phyloP scores from a whole-genome alignment of 2,888 invertebrate genomes.

The Listrodromus nycthemerus region DNA sequence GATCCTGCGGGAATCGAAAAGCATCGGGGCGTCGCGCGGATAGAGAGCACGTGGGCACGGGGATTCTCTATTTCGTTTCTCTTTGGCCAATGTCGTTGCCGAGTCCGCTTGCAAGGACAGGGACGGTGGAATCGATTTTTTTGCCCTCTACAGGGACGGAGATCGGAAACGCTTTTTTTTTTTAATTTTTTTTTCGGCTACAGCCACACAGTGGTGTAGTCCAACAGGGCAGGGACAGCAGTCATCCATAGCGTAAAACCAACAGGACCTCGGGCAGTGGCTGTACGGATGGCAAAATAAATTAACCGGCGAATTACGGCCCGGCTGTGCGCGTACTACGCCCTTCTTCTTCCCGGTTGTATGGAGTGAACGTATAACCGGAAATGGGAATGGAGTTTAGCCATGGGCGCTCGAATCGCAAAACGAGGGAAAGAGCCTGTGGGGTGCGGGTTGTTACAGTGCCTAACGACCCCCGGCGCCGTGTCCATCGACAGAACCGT shows the following conservation, averaged over 20 bases:
- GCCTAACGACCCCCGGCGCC: slow-evolving; percentile 60
- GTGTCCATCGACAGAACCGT: slow-evolving; percentile 47
- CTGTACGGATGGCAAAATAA: slow-evolving; percentile 70
- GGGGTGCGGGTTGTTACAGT: slow-evolving; percentile 57
- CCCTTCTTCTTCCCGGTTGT: slow-evolving; percentile 9
- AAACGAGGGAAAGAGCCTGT: slow-evolving; percentile 28
- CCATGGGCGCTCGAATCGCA: slow-evolving; percentile 54
- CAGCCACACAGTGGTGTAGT: not conserved
- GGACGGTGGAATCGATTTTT: slow-evolving; percentile 66
- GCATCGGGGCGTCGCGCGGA: slow-evolving; percentile 69
- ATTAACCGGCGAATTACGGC: slow-evolving; percentile 71
- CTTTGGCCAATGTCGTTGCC: slow-evolving; percentile 2
- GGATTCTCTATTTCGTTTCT: slow-evolving; percentile 23
- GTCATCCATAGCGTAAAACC: slow-evolving; percentile 28
- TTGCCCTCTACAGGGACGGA: not conserved
- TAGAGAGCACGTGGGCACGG: slow-evolving; percentile 32
- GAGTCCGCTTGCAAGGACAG: slow-evolving; percentile 5
- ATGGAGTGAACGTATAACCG: not conserved
- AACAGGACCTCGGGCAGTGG: slow-evolving; percentile 17
- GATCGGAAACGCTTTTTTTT: not conserved
- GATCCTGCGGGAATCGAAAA: slow-evolving; percentile 72
- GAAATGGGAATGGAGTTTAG: slow-evolving; percentile 53
- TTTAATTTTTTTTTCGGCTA: slow-evolving; percentile 2
- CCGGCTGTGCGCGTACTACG: slow-evolving; percentile 34
- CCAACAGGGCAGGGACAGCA: not conserved